A percentile compares a stretch with the other conserved stretches of the same genome.
phyloP scores from a whole-genome alignment of 2,113 vertebrate genomes.

The Triplophysa dalaica region DNA sequence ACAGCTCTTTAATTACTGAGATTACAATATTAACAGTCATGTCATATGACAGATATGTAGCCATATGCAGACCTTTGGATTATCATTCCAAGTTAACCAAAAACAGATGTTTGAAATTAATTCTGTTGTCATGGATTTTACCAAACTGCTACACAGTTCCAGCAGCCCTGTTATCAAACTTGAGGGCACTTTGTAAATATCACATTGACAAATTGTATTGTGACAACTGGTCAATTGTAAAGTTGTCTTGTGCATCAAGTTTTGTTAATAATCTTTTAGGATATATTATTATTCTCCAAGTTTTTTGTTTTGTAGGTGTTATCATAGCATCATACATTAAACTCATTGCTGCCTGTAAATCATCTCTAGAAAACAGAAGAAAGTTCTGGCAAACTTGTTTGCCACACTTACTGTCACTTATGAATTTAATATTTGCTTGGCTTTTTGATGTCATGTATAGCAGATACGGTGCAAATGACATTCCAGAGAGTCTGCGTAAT shows the following conservation, averaged over 20 bases:
- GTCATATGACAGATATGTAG: conserved; percentile 45
- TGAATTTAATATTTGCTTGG: conserved; percentile 39
- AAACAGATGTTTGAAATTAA: background rate
- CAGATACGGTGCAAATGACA: conserved; percentile 35
- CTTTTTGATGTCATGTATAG: conserved; percentile 42
- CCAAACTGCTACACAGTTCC: background rate
- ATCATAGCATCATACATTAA: conserved; percentile 35
- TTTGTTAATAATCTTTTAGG: conserved; percentile 28
- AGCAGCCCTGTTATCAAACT: background rate
- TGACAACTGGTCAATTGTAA: conserved; percentile 38
- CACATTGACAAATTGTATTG: conserved; percentile 34
- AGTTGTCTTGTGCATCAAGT: conserved; percentile 23
- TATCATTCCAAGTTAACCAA: conserved; percentile 22
- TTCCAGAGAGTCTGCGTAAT: conserved; percentile 37
- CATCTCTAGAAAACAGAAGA: conserved; percentile 32
- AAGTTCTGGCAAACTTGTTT: conserved; percentile 45
- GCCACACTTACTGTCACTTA: conserved; percentile 34
- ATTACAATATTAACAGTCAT: conserved; percentile 34
- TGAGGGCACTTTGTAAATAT: conserved; percentile 7
- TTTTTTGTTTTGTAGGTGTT: background rate
- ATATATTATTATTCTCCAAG: background rate
- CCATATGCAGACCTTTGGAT: conserved; percentile 43
- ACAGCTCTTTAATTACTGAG: conserved; percentile 23
- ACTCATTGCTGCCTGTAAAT: conserved; percentile 23
- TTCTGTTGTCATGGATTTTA: conserved; percentile 6